Conservation (phyloP, 2,797 vertebrate genomes). For the Peromyscus melanophrys region DNA sequence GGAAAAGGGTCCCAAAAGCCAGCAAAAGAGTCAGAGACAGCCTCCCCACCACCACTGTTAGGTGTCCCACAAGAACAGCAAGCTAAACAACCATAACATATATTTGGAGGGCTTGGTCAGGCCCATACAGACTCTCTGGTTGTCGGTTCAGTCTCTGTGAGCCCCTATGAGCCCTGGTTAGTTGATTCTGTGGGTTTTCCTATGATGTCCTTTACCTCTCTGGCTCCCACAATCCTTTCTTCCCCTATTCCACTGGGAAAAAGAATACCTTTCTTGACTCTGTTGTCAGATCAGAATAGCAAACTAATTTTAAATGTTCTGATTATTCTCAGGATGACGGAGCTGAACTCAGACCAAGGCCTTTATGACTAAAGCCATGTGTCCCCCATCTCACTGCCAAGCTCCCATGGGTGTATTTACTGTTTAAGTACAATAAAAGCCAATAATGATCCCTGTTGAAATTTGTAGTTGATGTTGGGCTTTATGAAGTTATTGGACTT, state of each 20-base stretch:
- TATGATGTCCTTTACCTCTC: background rate
- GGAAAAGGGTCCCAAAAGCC: background rate
- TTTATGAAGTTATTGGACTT: background rate
- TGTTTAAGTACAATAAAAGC: background rate
- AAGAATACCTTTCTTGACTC: background rate
- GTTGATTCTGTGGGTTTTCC: background rate
- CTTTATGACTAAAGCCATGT: background rate
- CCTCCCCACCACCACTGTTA: background rate
- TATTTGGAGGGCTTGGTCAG: background rate
- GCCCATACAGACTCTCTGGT: background rate
- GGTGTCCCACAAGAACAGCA: background rate
- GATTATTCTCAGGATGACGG: background rate
- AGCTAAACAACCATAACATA: background rate
- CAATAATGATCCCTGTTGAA: background rate
- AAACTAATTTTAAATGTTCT: conserved; percentile 20
- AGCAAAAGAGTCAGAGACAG: background rate
- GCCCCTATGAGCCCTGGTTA: background rate
- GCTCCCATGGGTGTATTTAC: background rate
- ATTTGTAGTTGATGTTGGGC: background rate
- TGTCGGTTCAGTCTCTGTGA: background rate
- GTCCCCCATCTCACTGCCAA: background rate
- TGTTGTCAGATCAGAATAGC: background rate
- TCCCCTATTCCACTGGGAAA: background rate
- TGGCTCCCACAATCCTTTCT: background rate
- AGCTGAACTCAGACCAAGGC: background rate